phyloP scores from a whole-genome alignment of 2,888 invertebrate species.

The Heteropelma amictum region DNA sequence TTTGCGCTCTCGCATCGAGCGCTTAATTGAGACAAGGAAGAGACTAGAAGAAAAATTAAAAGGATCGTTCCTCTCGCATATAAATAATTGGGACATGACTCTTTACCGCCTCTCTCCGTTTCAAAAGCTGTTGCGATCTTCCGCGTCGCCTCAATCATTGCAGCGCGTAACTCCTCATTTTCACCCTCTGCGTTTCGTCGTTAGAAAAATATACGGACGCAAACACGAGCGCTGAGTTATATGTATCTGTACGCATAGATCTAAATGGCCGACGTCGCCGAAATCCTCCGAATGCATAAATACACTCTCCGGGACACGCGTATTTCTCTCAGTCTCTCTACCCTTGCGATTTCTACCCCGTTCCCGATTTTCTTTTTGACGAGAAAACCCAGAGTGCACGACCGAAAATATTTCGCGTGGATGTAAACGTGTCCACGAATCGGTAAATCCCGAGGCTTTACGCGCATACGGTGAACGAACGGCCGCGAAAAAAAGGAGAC shows the following conservation, averaged over 20 bases:
- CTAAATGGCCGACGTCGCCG: conserved; percentile 19
- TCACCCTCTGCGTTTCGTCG: conserved; percentile 9
- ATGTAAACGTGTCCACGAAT: conserved; percentile 62
- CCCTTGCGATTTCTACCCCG: conserved; percentile 3
- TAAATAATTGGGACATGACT: conserved; percentile 46
- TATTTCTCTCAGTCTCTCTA: not conserved
- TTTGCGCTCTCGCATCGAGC: not conserved
- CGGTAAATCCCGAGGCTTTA: conserved; percentile 57
- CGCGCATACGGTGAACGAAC: conserved; percentile 1
- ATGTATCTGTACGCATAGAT: not conserved
- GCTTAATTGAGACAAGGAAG: not conserved
- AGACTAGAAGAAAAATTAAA: not conserved
- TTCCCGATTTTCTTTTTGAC: not conserved
- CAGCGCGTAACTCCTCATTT: conserved; percentile 39
- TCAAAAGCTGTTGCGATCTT: conserved; percentile 36
- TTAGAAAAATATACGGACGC: not conserved
- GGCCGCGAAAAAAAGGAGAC: conserved; percentile 5
- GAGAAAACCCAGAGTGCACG: conserved; percentile 1
- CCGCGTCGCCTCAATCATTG: conserved; percentile 44
- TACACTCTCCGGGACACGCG: conserved; percentile 15
- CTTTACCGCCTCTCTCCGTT: not conserved
- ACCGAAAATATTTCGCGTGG: conserved; percentile 52
- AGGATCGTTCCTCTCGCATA: not conserved
- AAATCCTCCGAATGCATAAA: conserved; percentile 40
- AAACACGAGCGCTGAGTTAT: not conserved